Base-by-base conservation (phyloP, 2,113 vertebrate species). In the Procavia capensis region DNA sequence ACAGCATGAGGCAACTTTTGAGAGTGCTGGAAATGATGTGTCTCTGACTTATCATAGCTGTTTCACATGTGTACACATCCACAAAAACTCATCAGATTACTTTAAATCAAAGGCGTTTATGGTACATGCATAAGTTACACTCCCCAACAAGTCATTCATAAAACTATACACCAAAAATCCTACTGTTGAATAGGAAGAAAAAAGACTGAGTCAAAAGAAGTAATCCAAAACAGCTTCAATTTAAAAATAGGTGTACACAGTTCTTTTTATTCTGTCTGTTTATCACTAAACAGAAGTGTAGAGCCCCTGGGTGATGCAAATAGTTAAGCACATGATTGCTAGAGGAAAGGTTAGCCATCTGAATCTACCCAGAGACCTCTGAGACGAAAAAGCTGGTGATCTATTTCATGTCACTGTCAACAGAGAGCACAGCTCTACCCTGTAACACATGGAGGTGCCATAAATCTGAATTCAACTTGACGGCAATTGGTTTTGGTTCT, bases 91-190 rank as follows among this genome's bases (percentile, higher is more conserved):
- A 82, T 20, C 41, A 57, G 45, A 78, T 63, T 41, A 54, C 10
- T 74, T 94, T 86, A 85, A 54, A 39, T 39, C 14, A 57, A 29
- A 90, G 41, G 0, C 80, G 29, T 82, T 57, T 87, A 78, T 34
- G n/a, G 57, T 68, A 79, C 22, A 39, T 68, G 72, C 22, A 39
- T 31, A 87, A 93, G 79, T 70, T 78, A 45, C 13, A 83, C 50
- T n/a, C 22, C 5, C 24, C 47, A 75, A 9, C 16, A 87, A 47
- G 16, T 87, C 70, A 39, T 90, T 95, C 72, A 70, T 6, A 90
- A 82, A 81, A 59, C 66, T 85, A 24, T 24, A 85, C n/a, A 86
- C 25, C 85, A 54, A 92, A 92, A 92, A n/a, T 45, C 8, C 76
- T 54, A 50, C 36, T 61, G 54, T 19, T 80, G 27, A 85, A 61